Base-by-base conservation (phyloP, 2,113 vertebrate genomes). In the Bungarus multicinctus region DNA sequence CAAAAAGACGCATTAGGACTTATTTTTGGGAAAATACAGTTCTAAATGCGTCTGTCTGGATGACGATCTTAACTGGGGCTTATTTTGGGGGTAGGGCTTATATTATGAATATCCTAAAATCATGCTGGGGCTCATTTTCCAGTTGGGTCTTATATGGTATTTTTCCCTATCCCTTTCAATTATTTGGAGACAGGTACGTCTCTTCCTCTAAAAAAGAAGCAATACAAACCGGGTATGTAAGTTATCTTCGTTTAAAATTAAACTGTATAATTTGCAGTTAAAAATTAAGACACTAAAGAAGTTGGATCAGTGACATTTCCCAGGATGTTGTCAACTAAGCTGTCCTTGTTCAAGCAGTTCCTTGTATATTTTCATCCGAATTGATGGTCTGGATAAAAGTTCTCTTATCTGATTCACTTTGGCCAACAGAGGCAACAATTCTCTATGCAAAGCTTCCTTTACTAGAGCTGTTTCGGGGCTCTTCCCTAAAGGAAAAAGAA, bases 351-450 rank as follows among this genome's bases (percentile, higher is more conserved):
- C 96, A 95, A 97, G 97, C 34, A 99, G 97, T 92, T 98, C 98
- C 95, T 91, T 98, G 90, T 96, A 95, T 89, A 98, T 98, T 96
- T 96, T 98, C 87, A 25, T 97, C 96, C 96, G 97, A 94, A 96
- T 97, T 91, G 97, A 97, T 92, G 98, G 96, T 93, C 97, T 97
- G 50, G 90, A 96, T 96, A 99, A 97, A 95, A 98, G 96, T 93
- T 96, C 95, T 94, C 98, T 98, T 97, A 98, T 97, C 92, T 97
- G 95, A 93, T 96, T 97, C 95, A 98, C 96, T 94, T 96, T 98
- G 96, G 95, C 95, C 94, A 97, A 97, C 94, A 98, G 95, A 94
- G 95, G 27, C 94, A 96, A 97, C 11, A 93, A 97, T 96, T 98
- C 98, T 96, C 88, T 97, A 94, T 69, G 95, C 95, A 98, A 97